Conservation (phyloP, 2,888 invertebrate genomes). For the Cepaea hortensis region DNA sequence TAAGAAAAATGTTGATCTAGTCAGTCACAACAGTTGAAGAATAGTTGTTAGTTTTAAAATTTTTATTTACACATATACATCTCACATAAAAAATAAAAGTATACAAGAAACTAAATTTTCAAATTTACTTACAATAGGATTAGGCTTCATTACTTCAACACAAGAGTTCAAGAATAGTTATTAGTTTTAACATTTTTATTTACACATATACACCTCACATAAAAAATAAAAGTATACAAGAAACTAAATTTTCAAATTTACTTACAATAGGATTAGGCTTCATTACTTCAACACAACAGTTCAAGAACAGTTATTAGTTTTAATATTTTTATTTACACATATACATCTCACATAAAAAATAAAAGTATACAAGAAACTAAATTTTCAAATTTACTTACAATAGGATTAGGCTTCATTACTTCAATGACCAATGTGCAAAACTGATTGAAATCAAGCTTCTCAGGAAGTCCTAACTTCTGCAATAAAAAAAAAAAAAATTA, state of each 20-base stretch:
- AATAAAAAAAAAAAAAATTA: not conserved
- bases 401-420: slow-evolving; percentile 37
- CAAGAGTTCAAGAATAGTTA: not conserved
- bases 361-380: not conserved
- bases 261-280: slow-evolving; percentile 44
- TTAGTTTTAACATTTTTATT: not conserved
- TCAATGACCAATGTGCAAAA: slow-evolving; percentile 39
- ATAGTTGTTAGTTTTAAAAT: slow-evolving; percentile 31
- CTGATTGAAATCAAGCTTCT: slow-evolving; percentile 30
- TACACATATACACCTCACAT: not conserved
- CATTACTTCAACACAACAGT: slow-evolving; percentile 26
- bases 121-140: slow-evolving; percentile 37
- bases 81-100: not conserved
- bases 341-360: not conserved
- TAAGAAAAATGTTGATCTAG: too few relatives aligned
- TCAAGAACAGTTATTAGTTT: slow-evolving; percentile 33
- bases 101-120: not conserved
- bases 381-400: slow-evolving; percentile 30
- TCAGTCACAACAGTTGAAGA: too few relatives aligned
- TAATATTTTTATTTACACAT: not conserved
- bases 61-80: not conserved
- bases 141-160: slow-evolving; percentile 43
- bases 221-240: not conserved
- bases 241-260: not conserved
- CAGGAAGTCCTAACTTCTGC: slow-evolving; percentile 40